A percentile compares a stretch with the other conserved stretches of the same genome.
Conservation (phyloP, 2,797 vertebrate genomes). For the Eulemur mongoz region DNA sequence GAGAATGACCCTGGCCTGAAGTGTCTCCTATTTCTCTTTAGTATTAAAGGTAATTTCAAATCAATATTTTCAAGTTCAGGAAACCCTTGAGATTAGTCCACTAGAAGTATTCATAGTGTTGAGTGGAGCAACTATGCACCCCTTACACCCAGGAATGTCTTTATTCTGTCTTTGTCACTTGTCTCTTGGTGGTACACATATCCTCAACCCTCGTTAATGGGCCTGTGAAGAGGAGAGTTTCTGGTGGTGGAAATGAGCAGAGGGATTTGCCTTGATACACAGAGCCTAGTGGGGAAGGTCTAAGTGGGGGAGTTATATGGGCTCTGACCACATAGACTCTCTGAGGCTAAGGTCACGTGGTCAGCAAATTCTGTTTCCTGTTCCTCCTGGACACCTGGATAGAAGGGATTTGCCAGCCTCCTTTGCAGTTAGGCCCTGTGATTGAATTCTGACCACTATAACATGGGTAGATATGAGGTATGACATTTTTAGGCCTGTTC, state of each 20-base stretch:
- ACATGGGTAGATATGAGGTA: background rate
- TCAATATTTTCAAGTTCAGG: background rate
- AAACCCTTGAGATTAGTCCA: background rate
- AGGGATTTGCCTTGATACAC: background rate
- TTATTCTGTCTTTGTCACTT: background rate
- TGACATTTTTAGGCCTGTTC: background rate
- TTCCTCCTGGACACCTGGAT: background rate
- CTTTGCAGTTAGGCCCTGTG: background rate
- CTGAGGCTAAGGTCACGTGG: background rate
- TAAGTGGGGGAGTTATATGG: background rate
- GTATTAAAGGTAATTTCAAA: background rate
- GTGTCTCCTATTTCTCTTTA: background rate
- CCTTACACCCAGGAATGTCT: background rate
- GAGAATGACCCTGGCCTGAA: background rate
- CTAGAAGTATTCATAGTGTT: background rate
- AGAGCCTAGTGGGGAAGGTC: background rate
- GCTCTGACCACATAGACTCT: background rate
- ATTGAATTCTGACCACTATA: background rate
- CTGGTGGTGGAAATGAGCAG: background rate
- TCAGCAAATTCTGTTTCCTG: background rate
- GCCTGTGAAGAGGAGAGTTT: background rate
- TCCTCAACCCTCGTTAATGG: background rate
- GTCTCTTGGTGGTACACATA: background rate
- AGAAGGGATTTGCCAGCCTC: background rate
- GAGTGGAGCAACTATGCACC: rapidly evolving